A percentile compares a stretch with the other conserved stretches of the same genome.
Evolutionary conservation across 2,797 vertebrate genomes (phyloP).

Genomic region (Peromyscus attwateri): DNA sequence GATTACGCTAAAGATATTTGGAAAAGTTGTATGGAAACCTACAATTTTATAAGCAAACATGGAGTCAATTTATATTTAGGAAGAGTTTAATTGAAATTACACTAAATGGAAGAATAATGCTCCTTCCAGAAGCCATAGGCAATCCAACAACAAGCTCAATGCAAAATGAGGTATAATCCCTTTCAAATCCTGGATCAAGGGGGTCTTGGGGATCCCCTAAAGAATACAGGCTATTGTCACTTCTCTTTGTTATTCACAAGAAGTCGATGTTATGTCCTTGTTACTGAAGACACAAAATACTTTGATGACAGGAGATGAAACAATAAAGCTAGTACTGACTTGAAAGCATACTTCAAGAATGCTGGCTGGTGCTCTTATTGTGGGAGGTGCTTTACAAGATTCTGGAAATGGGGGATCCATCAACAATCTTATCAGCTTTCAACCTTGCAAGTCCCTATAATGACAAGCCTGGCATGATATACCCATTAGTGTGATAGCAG

Average conservation of each 20-base stretch:
- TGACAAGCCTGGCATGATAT: not conserved
- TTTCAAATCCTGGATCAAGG: not conserved
- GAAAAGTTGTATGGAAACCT: not conserved
- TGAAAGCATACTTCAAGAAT: no score
- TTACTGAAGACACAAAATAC: not conserved
- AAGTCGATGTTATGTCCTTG: not conserved
- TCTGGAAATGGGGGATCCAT: no score
- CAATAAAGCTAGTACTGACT: not conserved
- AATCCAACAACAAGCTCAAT: not conserved
- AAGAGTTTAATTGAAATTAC: not conserved
- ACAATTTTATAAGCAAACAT: not conserved
- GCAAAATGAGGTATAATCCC: not conserved
- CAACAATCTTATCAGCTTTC: not conserved
- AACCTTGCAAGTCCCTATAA: not conserved
- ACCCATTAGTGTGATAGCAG: not conserved
- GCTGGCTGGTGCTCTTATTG: not conserved
- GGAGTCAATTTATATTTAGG: not conserved
- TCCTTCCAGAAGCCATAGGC: not conserved
- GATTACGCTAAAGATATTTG: not conserved
- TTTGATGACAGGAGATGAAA: not conserved
- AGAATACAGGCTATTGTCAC: not conserved
- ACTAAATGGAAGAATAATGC: not conserved
- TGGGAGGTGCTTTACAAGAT: not conserved
- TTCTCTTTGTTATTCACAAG: not conserved
- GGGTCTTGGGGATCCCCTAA: no score